These are phyloP conservation scores for Petrocephalus sullivani DNA, from an alignment of 2,797 vertebrate genomes.

Conservation along the genomic window DNA sequence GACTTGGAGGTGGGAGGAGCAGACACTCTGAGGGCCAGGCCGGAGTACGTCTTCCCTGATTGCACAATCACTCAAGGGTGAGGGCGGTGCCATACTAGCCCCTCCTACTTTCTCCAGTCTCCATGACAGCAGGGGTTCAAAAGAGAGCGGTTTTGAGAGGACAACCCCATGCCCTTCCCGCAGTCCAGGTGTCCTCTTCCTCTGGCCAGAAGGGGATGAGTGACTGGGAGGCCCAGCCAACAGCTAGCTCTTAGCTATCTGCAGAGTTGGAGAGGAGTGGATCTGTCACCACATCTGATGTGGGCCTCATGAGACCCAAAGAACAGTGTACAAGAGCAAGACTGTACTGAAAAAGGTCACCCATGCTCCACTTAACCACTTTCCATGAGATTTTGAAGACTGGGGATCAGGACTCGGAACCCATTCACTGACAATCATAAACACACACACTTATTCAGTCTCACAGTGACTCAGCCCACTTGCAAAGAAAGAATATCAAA, in stretches of 20 bases:
- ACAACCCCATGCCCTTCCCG: constrained; percentile 35
- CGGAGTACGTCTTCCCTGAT: constrained; percentile 61
- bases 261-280: constrained; percentile 6
- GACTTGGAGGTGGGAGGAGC: not conserved
- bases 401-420: not conserved
- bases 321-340: not conserved
- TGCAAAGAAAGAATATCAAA: not conserved
- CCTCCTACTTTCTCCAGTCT: constrained; percentile 40
- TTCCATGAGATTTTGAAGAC: not conserved
- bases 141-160: constrained; percentile 47
- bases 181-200: constrained; percentile 44
- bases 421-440: not conserved
- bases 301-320: not conserved
- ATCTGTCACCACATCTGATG: not conserved
- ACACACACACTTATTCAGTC: not conserved
- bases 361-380: not conserved
- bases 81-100: constrained; percentile 36
- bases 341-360: not conserved
- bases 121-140: constrained; percentile 51
- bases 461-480: not conserved
- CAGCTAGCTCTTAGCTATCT: constrained; percentile 64
- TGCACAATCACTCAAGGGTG: constrained; percentile 43
- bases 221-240: constrained; percentile 26
- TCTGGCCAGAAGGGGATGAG: constrained; percentile 38
- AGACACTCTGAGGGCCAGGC: constrained; percentile 31